These are phyloP conservation scores for Hemicrepidius hirtus DNA, from an alignment of 2,888 invertebrate species.

Conservation along the genomic window DNA sequence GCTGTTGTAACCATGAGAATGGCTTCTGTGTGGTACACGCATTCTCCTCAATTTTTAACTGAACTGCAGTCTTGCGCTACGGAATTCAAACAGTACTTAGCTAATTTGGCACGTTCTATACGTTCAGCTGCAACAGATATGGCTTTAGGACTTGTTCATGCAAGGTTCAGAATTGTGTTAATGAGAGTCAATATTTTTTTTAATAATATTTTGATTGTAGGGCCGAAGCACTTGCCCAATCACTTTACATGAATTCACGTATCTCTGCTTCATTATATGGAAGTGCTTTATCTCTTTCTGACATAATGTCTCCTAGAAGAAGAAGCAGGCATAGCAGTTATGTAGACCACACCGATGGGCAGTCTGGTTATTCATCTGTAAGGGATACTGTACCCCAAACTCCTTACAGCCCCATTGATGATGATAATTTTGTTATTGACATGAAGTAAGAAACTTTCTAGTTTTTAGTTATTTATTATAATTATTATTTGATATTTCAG, in stretches of 20 bases:
- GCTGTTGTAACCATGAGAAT: slow-evolving; percentile 76
- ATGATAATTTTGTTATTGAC: slow-evolving; percentile 65
- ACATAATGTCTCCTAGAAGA: slow-evolving; percentile 73
- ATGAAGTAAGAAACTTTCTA: slow-evolving; percentile 61
- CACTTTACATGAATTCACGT: slow-evolving; percentile 76
- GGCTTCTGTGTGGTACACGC: slow-evolving; percentile 95
- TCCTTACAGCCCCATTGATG: slow-evolving; percentile 69
- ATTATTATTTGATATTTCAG: slow-evolving; percentile 68
- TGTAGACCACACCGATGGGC: slow-evolving; percentile 59
- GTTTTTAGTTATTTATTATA: slow-evolving; percentile 39
- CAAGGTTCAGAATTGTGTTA: slow-evolving; percentile 70
- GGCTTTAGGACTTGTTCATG: slow-evolving; percentile 91
- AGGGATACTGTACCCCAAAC: slow-evolving; percentile 69
- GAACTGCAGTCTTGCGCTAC: slow-evolving; percentile 92
- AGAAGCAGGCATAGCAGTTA: slow-evolving; percentile 68
- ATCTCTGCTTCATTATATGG: slow-evolving; percentile 71
- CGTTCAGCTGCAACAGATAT: slow-evolving; percentile 94
- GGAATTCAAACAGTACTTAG: slow-evolving; percentile 92
- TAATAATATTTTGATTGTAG: slow-evolving; percentile 63
- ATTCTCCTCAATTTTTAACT: slow-evolving; percentile 89
- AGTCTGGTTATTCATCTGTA: slow-evolving; percentile 67
- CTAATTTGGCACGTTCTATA: slow-evolving; percentile 89
- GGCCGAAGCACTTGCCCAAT: slow-evolving; percentile 76
- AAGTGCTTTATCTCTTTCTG: slow-evolving; percentile 68
- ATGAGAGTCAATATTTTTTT: neutral